These are phyloP conservation scores for Eleutherodactylus coqui DNA, from an alignment of 2,797 vertebrate species.

Conservation along the genomic window DNA sequence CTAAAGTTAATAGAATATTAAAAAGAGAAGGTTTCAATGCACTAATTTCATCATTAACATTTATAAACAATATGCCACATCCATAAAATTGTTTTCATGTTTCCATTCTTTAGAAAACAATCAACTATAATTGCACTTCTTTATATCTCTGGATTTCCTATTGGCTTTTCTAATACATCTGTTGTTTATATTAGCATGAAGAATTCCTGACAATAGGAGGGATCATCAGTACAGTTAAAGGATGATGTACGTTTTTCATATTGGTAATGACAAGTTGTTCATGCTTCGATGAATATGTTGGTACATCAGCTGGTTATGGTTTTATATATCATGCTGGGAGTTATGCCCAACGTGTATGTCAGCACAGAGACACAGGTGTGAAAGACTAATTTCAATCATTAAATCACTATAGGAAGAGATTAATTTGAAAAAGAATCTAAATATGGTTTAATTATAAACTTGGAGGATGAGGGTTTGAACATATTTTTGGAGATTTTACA, in stretches of 20 bases:
- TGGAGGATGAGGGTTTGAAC: neutral
- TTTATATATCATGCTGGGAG: slow-evolving; percentile 59
- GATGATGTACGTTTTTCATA: slow-evolving; percentile 56
- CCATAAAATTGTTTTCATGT: neutral
- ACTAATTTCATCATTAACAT: slow-evolving; percentile 27
- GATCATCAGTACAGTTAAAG: slow-evolving; percentile 51
- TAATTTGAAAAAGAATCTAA: slow-evolving; percentile 45
- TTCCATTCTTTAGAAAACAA: slow-evolving; percentile 31
- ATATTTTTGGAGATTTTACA: slow-evolving; percentile 18
- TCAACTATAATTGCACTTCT: neutral
- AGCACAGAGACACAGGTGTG: slow-evolving; percentile 57
- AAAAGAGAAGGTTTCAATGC: slow-evolving; percentile 6
- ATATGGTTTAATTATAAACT: slow-evolving; percentile 41
- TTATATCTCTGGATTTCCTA: slow-evolving; percentile 27
- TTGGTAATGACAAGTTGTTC: slow-evolving; percentile 57
- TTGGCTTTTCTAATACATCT: slow-evolving; percentile 40
- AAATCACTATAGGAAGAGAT: slow-evolving; percentile 54
- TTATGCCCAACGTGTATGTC: slow-evolving; percentile 52
- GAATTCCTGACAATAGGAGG: slow-evolving; percentile 41
- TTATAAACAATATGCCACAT: slow-evolving; percentile 9
- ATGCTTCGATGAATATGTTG: slow-evolving; percentile 54
- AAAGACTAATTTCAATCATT: slow-evolving; percentile 59
- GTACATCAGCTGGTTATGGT: slow-evolving; percentile 57
- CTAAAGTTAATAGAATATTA: slow-evolving; percentile 20
- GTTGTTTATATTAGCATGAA: slow-evolving; percentile 54